Base-by-base conservation (phyloP, 2,113 vertebrate genomes). In the Arenaria interpres region DNA sequence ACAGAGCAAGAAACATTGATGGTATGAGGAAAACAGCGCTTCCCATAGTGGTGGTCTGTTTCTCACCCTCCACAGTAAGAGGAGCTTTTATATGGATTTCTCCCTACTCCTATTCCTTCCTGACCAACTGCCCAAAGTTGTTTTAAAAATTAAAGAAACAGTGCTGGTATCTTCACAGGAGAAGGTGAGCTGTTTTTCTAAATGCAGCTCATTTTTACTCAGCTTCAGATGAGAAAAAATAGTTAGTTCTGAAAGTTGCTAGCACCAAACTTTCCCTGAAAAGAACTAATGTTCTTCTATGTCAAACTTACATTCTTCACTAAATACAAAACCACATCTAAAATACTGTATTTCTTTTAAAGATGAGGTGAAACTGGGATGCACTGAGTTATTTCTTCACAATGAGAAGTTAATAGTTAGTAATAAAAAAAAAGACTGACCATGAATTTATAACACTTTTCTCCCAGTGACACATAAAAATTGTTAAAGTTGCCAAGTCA, bases 261-360 rank as follows among this genome's bases (percentile, higher is more conserved):
- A 80, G 84, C 19, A 90, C 25, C 39, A 83, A 69, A 35, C 10
- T 73, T 88, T 76, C 66, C 72, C 76, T 86, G 73, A 84, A 92
- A 95, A 92, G 63, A 69, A 41, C 7, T 64, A 30, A 76, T 43
- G 35, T 59, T 92, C 57, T 78, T 71, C 45, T 54, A 32, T 59
- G 84, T 90, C 32, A 95, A 90, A 86, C 93, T 94, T 93, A 59
- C 25, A 54, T 93, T 96, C 68, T 84, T 60, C 72, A 59, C 60
- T 59, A 74, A 92, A 54, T 71, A 92, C 84, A 89, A 93, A 96
- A 74, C 79, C 83, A 81, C 86, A 95, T 84, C 75, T 95, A 84
- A 96, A 92, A 84, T 39, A 77, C n/a, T 27, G 12, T 16, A 78
- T 77, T 93, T 86, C 23, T 85, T 92, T 77, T 57, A 93, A 88